These are phyloP conservation scores for Ariolimax columbianus DNA, from an alignment of 2,888 invertebrate genomes.

Conservation along the genomic window DNA sequence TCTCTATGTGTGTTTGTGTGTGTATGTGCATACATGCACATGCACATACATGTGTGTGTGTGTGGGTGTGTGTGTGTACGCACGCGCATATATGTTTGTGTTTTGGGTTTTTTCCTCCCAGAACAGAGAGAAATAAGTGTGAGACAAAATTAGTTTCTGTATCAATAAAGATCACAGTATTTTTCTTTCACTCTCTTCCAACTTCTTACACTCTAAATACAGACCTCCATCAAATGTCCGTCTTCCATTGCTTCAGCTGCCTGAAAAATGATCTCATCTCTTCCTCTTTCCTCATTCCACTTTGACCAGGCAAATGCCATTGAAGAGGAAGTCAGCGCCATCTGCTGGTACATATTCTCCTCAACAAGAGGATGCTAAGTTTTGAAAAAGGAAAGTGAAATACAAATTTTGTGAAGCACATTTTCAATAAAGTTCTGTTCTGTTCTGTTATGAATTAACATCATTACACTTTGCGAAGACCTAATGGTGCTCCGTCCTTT, in stretches of 20 bases:
- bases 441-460: no score
- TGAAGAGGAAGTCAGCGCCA: slow-evolving; percentile 75
- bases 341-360: slow-evolving; percentile 76
- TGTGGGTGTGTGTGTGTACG: no score
- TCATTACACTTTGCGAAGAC: no score
- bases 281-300: slow-evolving; percentile 74
- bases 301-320: slow-evolving; percentile 78
- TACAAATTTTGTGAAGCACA: background rate
- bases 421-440: background rate
- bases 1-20: no score
- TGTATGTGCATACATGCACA: no score
- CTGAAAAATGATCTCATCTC: slow-evolving; percentile 73
- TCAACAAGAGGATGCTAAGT: slow-evolving; percentile 74
- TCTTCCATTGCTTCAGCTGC: slow-evolving; percentile 73
- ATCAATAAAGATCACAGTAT: background rate
- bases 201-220: background rate
- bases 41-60: no score
- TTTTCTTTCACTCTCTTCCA: background rate
- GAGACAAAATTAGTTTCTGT: background rate
- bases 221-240: slow-evolving; percentile 75
- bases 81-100: background rate
- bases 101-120: background rate
- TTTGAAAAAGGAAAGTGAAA: background rate
- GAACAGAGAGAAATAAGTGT: no score
- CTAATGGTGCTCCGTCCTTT: no score